phyloP scores from a whole-genome alignment of 1,140 invertebrate genomes.

The Nymphalis io region DNA sequence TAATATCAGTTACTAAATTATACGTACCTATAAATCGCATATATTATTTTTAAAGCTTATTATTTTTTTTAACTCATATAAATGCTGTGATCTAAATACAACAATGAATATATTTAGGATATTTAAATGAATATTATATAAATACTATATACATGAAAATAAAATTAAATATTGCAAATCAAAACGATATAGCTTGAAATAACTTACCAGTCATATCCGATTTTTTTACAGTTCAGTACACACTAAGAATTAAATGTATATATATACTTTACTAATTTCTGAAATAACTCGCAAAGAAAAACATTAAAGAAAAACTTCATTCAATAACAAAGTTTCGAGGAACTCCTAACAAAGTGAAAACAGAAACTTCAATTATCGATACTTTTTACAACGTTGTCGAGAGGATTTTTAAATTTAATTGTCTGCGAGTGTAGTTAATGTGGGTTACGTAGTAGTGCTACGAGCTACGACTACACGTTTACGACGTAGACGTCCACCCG shows the following conservation, averaged over 20 bases:
- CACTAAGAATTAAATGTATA: neutral
- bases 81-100: neutral
- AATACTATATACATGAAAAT: too few relatives aligned
- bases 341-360: slow-evolving; percentile 9
- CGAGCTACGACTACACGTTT: slow-evolving; percentile 35
- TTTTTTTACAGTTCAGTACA: neutral
- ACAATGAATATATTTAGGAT: too few relatives aligned
- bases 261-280: neutral
- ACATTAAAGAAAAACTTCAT: slow-evolving; percentile 11
- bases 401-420: slow-evolving; percentile 34
- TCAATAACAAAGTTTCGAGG: neutral
- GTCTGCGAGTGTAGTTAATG: slow-evolving; percentile 23
- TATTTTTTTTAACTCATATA: neutral
- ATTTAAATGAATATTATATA: too few relatives aligned
- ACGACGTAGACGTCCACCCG: slow-evolving; percentile 56
- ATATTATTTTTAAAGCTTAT: neutral
- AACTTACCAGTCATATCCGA: slow-evolving; percentile 3
- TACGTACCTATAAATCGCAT: neutral
- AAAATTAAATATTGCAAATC: neutral
- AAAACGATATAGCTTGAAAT: neutral
- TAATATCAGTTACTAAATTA: neutral
- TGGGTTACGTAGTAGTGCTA: slow-evolving; percentile 38
- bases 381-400: slow-evolving; percentile 12
- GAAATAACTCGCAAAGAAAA: neutral
- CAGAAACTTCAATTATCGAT: slow-evolving; percentile 24